Evolutionary conservation across 2,797 vertebrate species (phyloP).

Genomic region (Coracias cyanogaster): DNA sequence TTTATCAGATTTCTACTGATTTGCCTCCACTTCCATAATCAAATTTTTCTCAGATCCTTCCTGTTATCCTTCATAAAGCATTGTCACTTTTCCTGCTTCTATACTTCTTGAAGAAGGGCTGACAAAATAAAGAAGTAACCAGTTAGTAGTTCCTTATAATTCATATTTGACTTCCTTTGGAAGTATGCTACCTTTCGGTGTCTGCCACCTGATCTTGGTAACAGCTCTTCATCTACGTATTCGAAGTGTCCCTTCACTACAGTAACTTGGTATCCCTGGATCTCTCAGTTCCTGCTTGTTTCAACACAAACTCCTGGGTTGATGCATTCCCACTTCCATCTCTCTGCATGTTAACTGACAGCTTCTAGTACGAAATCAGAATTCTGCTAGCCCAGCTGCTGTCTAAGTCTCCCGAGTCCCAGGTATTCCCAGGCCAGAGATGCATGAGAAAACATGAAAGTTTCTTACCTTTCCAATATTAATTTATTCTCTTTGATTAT

Average conservation of each 20-base stretch:
- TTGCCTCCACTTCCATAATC: not conserved
- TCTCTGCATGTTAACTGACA: not conserved
- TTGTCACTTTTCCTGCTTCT: not conserved
- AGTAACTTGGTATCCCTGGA: not conserved
- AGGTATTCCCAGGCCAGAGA: constrained; percentile 19
- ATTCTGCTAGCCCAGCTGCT: constrained; percentile 8
- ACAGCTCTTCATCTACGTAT: not conserved
- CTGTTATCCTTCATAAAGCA: not conserved
- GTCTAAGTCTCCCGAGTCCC: not conserved
- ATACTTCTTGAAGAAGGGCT: not conserved
- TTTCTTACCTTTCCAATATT: constrained; percentile 3
- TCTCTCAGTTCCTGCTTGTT: not conserved
- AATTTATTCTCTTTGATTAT: constrained; percentile 51
- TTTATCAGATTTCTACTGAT: not conserved
- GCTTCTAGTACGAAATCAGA: not conserved
- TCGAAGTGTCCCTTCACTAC: not conserved
- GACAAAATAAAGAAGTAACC: not conserved
- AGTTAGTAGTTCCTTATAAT: not conserved
- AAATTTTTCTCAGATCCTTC: not conserved
- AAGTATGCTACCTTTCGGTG: not conserved
- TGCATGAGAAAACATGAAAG: constrained; percentile 1
- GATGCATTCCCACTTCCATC: not conserved
- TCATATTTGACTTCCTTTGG: not conserved
- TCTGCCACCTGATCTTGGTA: not conserved
- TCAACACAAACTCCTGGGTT: not conserved